A percentile compares a stretch with the other conserved stretches of the same genome.
These are phyloP conservation scores for Thaumatotibia leucotreta DNA, from an alignment of 1,140 invertebrate species.

Conservation along the genomic window DNA sequence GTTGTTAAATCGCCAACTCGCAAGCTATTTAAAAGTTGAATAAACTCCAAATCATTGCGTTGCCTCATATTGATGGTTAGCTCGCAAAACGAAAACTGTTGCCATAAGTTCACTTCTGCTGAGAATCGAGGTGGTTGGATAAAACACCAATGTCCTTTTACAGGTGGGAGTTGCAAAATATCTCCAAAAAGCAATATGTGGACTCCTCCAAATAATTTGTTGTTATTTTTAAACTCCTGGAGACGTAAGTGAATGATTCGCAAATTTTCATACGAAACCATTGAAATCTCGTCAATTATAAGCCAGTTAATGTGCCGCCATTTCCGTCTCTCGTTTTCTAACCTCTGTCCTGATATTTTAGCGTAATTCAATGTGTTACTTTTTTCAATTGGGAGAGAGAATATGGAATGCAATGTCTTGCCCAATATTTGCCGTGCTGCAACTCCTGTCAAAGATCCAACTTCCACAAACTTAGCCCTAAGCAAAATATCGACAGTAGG, in stretches of 20 bases:
- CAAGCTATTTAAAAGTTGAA: slow-evolving; percentile 29
- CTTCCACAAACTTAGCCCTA: slow-evolving; percentile 28
- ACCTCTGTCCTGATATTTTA: slow-evolving; percentile 19
- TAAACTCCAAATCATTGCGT: slow-evolving; percentile 27
- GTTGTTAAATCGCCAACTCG: slow-evolving; percentile 27
- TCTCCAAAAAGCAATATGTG: slow-evolving; percentile 30
- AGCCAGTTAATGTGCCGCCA: slow-evolving; percentile 27
- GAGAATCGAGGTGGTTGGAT: slow-evolving; percentile 21
- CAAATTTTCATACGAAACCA: slow-evolving; percentile 31
- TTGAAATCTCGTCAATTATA: slow-evolving; percentile 34
- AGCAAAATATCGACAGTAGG: slow-evolving; percentile 29
- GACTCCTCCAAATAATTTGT: slow-evolving; percentile 25
- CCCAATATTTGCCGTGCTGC: slow-evolving; percentile 32
- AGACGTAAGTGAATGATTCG: slow-evolving; percentile 23
- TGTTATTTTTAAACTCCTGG: slow-evolving; percentile 30
- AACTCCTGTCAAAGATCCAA: slow-evolving; percentile 30
- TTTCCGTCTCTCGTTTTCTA: slow-evolving; percentile 26
- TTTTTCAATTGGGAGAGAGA: slow-evolving; percentile 31
- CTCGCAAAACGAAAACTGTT: slow-evolving; percentile 22
- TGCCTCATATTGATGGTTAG: slow-evolving; percentile 21
- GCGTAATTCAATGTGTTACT: slow-evolving; percentile 20
- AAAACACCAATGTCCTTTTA: slow-evolving; percentile 31
- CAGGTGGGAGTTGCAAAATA: slow-evolving; percentile 32
- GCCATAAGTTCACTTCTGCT: slow-evolving; percentile 19
- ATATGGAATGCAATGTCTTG: slow-evolving; percentile 24